These are phyloP conservation scores for Opisthograptis luteolata DNA, from an alignment of 2,888 invertebrate genomes.

Conservation along the genomic window DNA sequence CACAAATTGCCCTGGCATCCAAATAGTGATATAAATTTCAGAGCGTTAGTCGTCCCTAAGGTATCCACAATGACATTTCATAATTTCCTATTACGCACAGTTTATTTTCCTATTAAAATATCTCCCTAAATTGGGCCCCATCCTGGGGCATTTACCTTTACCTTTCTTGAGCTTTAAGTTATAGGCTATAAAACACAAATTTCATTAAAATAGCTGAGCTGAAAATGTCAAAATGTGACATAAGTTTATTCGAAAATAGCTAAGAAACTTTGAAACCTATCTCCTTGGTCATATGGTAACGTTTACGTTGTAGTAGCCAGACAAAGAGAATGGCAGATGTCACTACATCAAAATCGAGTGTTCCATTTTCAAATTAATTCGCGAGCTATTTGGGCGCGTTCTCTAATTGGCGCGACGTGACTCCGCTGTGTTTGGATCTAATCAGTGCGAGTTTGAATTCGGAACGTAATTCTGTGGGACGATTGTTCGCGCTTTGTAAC, in stretches of 20 bases:
- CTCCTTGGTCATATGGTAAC: constrained; percentile 27
- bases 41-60: background rate
- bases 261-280: constrained; percentile 6
- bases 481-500: constrained; percentile 54
- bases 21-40: constrained; percentile 1
- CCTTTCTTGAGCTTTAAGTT: constrained; percentile 29
- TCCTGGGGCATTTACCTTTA: constrained; percentile 7
- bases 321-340: constrained; percentile 65
- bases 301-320: constrained; percentile 29
- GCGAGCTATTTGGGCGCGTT: constrained; percentile 47
- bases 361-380: constrained; percentile 82
- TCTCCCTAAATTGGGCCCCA: constrained; percentile 8
- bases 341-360: constrained; percentile 83
- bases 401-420: constrained; percentile 83
- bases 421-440: constrained; percentile 62
- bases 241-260: constrained; percentile 5
- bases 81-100: constrained; percentile 29
- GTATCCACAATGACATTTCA: constrained; percentile 25
- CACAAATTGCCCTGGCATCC: background rate
- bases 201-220: constrained; percentile 32
- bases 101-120: constrained; percentile 17
- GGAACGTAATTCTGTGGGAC: constrained; percentile 70
- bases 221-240: constrained; percentile 52
- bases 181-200: constrained; percentile 39
- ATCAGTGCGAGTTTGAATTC: constrained; percentile 75